Base-by-base conservation (phyloP, 2,113 vertebrate genomes). In the Silurus asotus region DNA sequence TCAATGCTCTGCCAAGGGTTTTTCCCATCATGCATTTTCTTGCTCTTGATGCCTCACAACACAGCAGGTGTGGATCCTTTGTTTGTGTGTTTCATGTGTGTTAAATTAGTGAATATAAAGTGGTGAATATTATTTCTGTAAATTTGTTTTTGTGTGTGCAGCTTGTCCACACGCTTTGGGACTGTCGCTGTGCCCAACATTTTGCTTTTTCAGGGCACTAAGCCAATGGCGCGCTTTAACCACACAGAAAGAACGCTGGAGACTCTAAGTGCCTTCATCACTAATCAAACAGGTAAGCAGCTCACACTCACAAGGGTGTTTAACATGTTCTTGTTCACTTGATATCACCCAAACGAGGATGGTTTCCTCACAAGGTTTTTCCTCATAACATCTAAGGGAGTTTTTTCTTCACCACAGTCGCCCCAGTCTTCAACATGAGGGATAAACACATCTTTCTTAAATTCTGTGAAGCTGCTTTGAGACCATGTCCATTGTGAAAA, bases 161-260 rank as follows among this genome's bases (percentile, higher is more conserved):
- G 98, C 87, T 96, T 99, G 59, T 99, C 98, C 23, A 99, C 98
- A 0, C 94, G 98, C 85, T 99, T 99, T 92, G 98, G 98, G 84
- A 99, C 98, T 0, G 98, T 99, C 62, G 98, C 98, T 13, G 98
- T 99, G 64, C 98, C 98, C 8, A 99, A 99, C 88, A 99, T 99
- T 69, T 95, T 99, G 48, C 92, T 99, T 88, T 99, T 99, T 91
- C 98, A 99, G 95, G 98, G 98, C 69, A 96, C 96, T 79, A 99
- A 99, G 88, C 98, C 98, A 1, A 98, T 99, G 97, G 98, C 98
- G 84, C 95, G 98, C 62, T 99, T 99, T 93, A 99, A 99, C 90
- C 98, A 99, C 78, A 99, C 97, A 0, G 97, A 99, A 76, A 92
- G 97, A 86, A 99, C 96, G 0, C 84, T 99, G 92, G 96, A 97